Conservation (phyloP, 2,113 vertebrate genomes). For the Gila orcuttii region DNA sequence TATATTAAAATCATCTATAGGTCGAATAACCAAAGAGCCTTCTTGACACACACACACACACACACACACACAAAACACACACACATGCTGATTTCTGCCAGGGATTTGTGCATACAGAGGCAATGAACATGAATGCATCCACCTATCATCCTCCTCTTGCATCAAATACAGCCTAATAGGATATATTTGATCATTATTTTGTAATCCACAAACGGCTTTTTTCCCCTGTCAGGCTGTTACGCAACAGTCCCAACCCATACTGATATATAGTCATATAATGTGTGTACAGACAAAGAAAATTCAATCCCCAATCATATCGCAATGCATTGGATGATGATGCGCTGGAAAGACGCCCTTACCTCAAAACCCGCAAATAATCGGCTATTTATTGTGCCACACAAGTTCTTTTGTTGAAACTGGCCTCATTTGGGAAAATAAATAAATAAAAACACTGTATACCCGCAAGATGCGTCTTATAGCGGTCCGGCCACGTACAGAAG, state of each 20-base stretch:
- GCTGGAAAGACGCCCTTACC: conserved; percentile 30
- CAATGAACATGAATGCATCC: neutral
- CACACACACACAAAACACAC: neutral
- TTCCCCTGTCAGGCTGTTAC: neutral
- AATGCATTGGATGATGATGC: conserved; percentile 20
- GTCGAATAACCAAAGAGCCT: neutral
- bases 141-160: neutral
- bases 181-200: conserved; percentile 2
- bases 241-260: conserved; percentile 42
- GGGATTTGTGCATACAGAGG: neutral
- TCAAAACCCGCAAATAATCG: conserved; percentile 16
- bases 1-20: conserved; percentile 21
- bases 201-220: neutral
- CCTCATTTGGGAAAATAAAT: conserved; percentile 10
- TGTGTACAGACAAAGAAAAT: conserved; percentile 52
- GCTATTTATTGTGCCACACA: neutral
- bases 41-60: conserved; percentile 3
- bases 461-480: conserved; percentile 45
- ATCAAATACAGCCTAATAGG: neutral
- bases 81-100: neutral
- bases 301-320: conserved; percentile 36
- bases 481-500: conserved; percentile 39
- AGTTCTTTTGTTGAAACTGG: neutral
- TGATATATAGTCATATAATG: conserved; percentile 41
- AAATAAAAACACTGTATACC: conserved; percentile 31